Evolutionary conservation across 1,140 invertebrate genomes (phyloP), one percentile per base, ranked within the genome.

Genomic region (Camponotus floridanus): DNA sequence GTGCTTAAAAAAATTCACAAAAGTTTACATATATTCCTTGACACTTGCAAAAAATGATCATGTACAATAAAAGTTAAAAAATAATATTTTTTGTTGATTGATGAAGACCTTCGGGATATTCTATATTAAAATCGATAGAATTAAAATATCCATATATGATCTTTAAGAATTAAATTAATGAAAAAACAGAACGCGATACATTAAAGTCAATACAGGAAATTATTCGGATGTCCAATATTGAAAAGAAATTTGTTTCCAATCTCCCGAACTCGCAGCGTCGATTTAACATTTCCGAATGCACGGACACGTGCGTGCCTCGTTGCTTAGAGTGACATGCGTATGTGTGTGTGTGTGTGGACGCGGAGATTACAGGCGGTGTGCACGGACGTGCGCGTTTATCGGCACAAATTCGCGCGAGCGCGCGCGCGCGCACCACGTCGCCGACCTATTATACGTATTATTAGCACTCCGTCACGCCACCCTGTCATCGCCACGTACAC

Each of bases 391-490:
- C 74, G 84, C 59, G 89, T 88, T 81, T 86, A 91, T 90, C 90
- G 89, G 88, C 87, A 90, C 87, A 68, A 86, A 91, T 85, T 89
- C 80, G 76, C 76, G 83, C 88, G 79, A 86, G 67, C 87, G 73
- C 85, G 76, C 76, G 83, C 88, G 79, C 87, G 67, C 87, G 73
- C 85, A 61, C 68, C 90, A 86, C 87, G 59, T 79, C 59, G 62
- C 51, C 85, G 86, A 90, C 89, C 92, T 90, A 90, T 89, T 93
- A 91, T 92, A 93, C 91, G 90, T 93, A 93, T 93, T 93, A 93
- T 93, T 93, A 93, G 92, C 93, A 93, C 93, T 93, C 91, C 90
- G 92, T 93, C 93, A 93, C 92, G 87, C 87, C 79, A 83, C 88
- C 90, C 92, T 92, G 92, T 93, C 92, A 93, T 91, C 91, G 87